Evolutionary conservation across 2,113 vertebrate genomes (phyloP), one percentile per base, ranked within the genome.

Genomic region (Corythornis vintsioides): DNA sequence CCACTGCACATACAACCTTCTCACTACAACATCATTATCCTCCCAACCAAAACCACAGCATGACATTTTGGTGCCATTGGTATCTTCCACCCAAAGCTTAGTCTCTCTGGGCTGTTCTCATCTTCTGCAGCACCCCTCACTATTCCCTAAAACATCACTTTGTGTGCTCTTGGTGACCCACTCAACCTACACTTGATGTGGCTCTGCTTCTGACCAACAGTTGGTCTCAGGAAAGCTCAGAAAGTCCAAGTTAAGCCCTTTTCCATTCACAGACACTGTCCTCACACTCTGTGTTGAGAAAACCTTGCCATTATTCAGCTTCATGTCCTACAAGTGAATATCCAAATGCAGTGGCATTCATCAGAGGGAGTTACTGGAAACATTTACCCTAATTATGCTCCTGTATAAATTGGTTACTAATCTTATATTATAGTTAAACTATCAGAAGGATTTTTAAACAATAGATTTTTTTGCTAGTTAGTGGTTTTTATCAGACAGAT

Each of bases 391-490:
- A 74, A 95, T 95, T 95, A 92, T 42, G 24, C 76, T 83, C 88
- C 87, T 87, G 56, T 77, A 93, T 94, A 94, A 88, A 82, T 91
- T 95, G 80, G 78, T 95, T 95, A 80, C 65, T 87, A 91, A 92
- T 87, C 81, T 87, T 87, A 87, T 75, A 52, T 74, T 64, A 80
- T 20, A 66, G 75, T 67, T 67, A 86, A 87, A 84, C 89, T 91
- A 93, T 45, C 78, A 94, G 76, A 96, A 92, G 71, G 52, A 90
- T 91, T 83, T 86, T 87, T 94, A 85, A 92, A 92, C 43, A 70
- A 91, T 43, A 73, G 84, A 86, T 50, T 88, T 82, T 88, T 95
- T 94, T 93, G 60, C 82, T 90, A 90, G 81, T 89, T 78, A 79
- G 59, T 91, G 40, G 20, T 80, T 84, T 96, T 76, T 75, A 93